Percentiles rank a stretch among this genome's conserved stretches.
Conservation (phyloP, 2,113 vertebrate genomes). For the Ameiurus melas region DNA sequence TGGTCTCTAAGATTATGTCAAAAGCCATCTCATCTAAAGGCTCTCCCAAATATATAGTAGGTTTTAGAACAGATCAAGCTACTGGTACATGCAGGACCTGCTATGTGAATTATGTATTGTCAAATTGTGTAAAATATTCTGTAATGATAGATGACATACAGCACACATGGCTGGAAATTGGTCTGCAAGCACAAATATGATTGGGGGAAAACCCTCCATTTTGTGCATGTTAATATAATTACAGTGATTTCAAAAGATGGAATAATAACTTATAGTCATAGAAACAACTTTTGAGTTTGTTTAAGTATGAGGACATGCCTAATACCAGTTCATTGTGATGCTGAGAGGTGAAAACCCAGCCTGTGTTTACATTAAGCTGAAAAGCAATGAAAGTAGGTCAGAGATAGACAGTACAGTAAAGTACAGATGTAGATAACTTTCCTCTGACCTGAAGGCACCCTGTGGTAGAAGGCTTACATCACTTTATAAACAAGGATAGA, state of each 20-base stretch:
- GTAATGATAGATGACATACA: neutral
- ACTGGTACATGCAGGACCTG: neutral
- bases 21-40: neutral
- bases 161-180: neutral
- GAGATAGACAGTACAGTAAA: neutral
- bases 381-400: slow-evolving; percentile 15
- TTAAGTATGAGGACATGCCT: neutral
- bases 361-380: neutral
- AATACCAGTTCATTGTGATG: slow-evolving; percentile 12
- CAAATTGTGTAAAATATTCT: neutral
- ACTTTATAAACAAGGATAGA: neutral
- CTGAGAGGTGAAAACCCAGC: neutral
- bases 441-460: neutral
- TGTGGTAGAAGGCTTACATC: neutral
- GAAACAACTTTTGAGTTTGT: neutral
- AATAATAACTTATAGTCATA: slow-evolving; percentile 22
- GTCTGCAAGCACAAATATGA: neutral
- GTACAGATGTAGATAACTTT: slow-evolving; percentile 8
- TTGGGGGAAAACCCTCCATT: neutral
- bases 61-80: neutral
- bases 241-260: slow-evolving; percentile 36
- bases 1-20: slow-evolving; percentile 5
- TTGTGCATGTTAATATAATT: slow-evolving; percentile 13
- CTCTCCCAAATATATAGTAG: neutral
- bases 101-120: neutral